phyloP scores from a whole-genome alignment of 2,888 invertebrate genomes.

The Odontocerum albicorne region DNA sequence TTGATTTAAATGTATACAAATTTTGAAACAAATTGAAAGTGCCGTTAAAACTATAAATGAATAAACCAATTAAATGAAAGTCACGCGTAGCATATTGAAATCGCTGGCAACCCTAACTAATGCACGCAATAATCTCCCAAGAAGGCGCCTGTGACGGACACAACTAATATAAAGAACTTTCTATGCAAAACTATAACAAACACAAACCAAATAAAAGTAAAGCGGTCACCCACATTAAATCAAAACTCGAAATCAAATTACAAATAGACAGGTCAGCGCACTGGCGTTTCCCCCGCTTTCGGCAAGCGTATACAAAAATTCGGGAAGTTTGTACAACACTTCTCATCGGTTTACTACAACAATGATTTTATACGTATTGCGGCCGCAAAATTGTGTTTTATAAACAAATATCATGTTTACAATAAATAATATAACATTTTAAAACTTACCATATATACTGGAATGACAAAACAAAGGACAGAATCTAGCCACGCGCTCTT shows the following conservation, averaged over 20 bases:
- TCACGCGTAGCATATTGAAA: too few relatives aligned
- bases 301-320: conserved; percentile 25
- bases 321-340: conserved; percentile 22
- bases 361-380: conserved; percentile 14
- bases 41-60: too few relatives aligned
- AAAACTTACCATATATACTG: conserved; percentile 53
- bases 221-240: conserved; percentile 9
- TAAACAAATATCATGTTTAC: background rate
- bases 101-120: too few relatives aligned
- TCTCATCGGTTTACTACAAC: conserved; percentile 24
- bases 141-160: too few relatives aligned
- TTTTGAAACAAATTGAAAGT: too few relatives aligned
- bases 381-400: background rate
- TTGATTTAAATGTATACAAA: too few relatives aligned
- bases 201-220: too few relatives aligned
- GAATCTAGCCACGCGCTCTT: conserved; percentile 60
- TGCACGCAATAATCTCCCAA: too few relatives aligned
- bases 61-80: too few relatives aligned
- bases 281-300: conserved; percentile 16
- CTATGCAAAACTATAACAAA: too few relatives aligned
- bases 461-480: conserved; percentile 58
- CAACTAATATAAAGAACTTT: too few relatives aligned
- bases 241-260: conserved; percentile 16
- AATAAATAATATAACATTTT: conserved; percentile 10
- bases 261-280: conserved; percentile 14